phyloP scores from a whole-genome alignment of 2,797 vertebrate genomes.

The Threskiornis aethiopicus region DNA sequence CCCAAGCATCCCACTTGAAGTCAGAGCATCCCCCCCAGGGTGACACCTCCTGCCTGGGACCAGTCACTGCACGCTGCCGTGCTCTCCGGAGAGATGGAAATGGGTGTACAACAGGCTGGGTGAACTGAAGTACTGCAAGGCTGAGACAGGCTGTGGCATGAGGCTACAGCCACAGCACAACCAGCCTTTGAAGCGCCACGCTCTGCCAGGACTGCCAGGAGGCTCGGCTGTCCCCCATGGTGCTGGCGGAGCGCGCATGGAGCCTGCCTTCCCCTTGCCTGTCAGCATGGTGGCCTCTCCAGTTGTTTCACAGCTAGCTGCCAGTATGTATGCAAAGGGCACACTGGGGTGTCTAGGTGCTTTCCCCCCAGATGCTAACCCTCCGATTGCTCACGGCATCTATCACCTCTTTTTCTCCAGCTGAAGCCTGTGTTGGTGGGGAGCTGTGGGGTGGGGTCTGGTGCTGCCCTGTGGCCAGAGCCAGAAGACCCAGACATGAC shows the following conservation, averaged over 20 bases:
- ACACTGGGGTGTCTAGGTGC: too few relatives aligned
- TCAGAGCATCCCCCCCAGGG: background rate
- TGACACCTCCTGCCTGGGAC: background rate
- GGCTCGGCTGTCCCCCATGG: background rate
- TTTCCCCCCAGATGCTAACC: too few relatives aligned
- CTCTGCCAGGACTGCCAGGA: background rate
- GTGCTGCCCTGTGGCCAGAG: rapidly evolving
- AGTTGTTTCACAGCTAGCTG: background rate
- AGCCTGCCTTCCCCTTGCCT: background rate
- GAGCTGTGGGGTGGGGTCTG: background rate
- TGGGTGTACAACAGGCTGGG: background rate
- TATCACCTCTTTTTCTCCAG: background rate
- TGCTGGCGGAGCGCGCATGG: background rate
- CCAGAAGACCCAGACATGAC: rapidly evolving
- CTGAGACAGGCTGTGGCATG: background rate
- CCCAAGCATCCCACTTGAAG: background rate
- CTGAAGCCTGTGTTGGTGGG: background rate
- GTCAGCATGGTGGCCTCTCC: background rate
- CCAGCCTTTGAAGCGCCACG: too few relatives aligned
- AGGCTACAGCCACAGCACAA: background rate
- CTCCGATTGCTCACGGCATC: rapidly evolving
- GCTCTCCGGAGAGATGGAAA: background rate
- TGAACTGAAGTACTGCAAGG: too few relatives aligned
- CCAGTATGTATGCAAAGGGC: background rate
- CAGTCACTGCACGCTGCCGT: rapidly evolving